These are phyloP conservation scores for Natator depressus DNA, from an alignment of 2,113 vertebrate genomes.

Conservation along the genomic window DNA sequence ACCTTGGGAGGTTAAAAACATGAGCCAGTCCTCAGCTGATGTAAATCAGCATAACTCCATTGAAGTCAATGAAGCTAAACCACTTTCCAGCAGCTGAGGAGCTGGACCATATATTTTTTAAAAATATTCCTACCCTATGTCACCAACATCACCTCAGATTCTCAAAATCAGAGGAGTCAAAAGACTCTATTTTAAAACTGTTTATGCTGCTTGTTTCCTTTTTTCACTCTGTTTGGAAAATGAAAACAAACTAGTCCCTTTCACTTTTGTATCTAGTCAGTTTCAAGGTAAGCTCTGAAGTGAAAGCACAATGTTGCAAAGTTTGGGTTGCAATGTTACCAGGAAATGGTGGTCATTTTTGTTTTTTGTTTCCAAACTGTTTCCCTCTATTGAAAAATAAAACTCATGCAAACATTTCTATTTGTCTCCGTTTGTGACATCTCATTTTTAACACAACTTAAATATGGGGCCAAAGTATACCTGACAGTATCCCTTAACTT, in stretches of 20 bases:
- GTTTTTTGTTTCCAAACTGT: neutral
- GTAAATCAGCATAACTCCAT: neutral
- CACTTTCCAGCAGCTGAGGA: neutral
- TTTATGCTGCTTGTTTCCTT: neutral
- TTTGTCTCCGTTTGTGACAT: neutral
- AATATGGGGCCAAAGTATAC: neutral
- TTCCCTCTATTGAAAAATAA: neutral
- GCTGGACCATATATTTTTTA: neutral
- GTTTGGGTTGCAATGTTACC: neutral
- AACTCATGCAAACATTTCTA: neutral
- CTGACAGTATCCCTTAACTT: neutral
- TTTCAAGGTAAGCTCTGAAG: neutral
- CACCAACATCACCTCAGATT: neutral
- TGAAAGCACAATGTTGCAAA: neutral
- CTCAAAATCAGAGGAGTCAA: neutral
- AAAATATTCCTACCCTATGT: neutral
- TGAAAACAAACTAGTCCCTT: neutral
- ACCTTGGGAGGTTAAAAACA: conserved; percentile 30
- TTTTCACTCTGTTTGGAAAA: neutral
- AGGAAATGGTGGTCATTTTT: neutral
- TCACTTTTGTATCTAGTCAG: neutral
- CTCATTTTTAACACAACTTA: neutral
- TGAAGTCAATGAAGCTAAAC: neutral
- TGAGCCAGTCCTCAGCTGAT: neutral
- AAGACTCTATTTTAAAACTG: neutral